Percentiles rank a stretch among this genome's conserved stretches.
Evolutionary conservation across 2,113 vertebrate genomes (phyloP).

Genomic region (Aviceda subcristata): DNA sequence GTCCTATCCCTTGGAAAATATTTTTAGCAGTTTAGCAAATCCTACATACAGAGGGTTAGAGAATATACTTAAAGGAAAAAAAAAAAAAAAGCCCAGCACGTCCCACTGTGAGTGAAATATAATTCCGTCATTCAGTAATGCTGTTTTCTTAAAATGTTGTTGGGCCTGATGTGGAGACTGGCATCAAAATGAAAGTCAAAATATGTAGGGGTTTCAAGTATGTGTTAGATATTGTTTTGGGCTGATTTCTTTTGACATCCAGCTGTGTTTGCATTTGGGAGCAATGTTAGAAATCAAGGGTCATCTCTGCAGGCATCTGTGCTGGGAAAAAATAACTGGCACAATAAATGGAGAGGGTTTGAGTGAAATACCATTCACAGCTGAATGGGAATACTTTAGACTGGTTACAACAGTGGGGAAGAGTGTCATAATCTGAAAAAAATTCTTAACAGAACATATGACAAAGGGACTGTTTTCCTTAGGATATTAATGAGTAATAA

Average conservation of each 20-base stretch:
- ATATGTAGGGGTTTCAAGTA: slow-evolving; percentile 11
- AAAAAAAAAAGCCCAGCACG: background rate
- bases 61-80: background rate
- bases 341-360: background rate
- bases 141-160: slow-evolving; percentile 45
- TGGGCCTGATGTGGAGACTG: slow-evolving; percentile 23
- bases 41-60: background rate
- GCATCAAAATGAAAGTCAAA: slow-evolving; percentile 46
- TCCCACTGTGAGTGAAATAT: slow-evolving; percentile 35
- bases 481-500: background rate
- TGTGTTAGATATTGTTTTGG: slow-evolving; percentile 28
- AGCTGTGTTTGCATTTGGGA: slow-evolving; percentile 42
- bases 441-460: slow-evolving; percentile 41
- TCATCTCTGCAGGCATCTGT: slow-evolving; percentile 41
- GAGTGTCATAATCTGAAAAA: slow-evolving; percentile 6
- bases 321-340: slow-evolving; percentile 40
- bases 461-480: slow-evolving; percentile 6
- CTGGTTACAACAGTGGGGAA: background rate
- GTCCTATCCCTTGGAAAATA: background rate
- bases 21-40: slow-evolving; percentile 22
- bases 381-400: background rate
- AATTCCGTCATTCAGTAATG: background rate
- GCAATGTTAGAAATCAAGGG: slow-evolving; percentile 36
- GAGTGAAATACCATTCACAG: slow-evolving; percentile 29
- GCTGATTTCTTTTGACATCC: slow-evolving; percentile 42